Evolutionary conservation across 2,888 invertebrate genomes (phyloP), one percentile per base, ranked within the genome.

Genomic region (Eupithecia insigniata): DNA sequence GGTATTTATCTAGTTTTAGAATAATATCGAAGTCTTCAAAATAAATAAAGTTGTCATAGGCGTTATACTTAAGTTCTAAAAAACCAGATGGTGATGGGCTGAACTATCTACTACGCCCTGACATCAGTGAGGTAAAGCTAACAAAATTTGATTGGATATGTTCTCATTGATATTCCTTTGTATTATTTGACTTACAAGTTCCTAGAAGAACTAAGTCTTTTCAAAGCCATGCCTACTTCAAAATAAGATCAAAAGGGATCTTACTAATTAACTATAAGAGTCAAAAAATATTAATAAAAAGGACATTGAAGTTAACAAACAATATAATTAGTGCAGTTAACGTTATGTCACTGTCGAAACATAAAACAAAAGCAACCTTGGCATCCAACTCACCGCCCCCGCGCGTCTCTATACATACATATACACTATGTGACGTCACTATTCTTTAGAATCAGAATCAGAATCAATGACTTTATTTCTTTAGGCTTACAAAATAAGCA

Each of bases 361-460:
- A 79, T 84, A 84, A 84, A 85, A 79, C 84, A 78, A 81, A 69
- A 78, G 73, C 81, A 83, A 84, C 87, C 87, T 88, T 88, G 88
- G 86, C 85, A 83, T 81, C 82, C 74, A 80, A 62, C n/a, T 12
- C 79, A 65, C 69, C 80, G 79, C 79, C 61, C 61, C 10, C 61
- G 84, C 84, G 85, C 84, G 77, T 81, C 80, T 76, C 72, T 72
- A 77, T 81, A 83, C 82, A 85, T 82, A 85, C 82, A 85, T 82
- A 85, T 84, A 87, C 75, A 78, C 10, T 69, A 34, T 55, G 72
- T 83, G 83, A 84, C 84, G 83, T 82, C 83, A 85, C 78, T 32
- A 16, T 39, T 72, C 76, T 43, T 80, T 80, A 81, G 4, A 55
- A 1, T 26, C 26, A 55, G 55, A n/a, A n/a, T n/a, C n/a, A n/a